Conservation (phyloP, 2,113 vertebrate species). For the Trinectes maculatus region DNA sequence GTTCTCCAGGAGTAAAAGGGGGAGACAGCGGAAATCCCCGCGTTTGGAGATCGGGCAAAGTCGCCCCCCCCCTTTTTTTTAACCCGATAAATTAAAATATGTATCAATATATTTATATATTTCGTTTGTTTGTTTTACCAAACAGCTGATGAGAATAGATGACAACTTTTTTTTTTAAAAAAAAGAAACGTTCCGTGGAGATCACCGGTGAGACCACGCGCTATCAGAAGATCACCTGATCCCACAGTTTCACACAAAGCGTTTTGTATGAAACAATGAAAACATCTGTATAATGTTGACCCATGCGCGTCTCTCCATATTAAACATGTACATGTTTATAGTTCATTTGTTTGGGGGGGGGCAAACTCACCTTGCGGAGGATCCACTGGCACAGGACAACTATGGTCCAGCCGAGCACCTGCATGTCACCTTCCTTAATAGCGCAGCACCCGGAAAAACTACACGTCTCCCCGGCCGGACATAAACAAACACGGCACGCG, state of each 20-base stretch:
- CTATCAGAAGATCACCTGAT: no score
- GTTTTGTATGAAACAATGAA: no score
- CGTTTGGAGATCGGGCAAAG: conserved; percentile 40
- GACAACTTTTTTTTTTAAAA: no score
- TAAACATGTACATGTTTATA: no score
- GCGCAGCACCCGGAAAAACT: conserved; percentile 74
- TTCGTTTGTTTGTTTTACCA: not conserved
- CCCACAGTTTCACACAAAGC: no score
- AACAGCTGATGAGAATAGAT: no score
- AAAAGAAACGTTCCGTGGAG: no score
- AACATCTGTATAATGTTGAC: no score
- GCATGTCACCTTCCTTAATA: conserved; percentile 81
- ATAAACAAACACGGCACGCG: conserved; percentile 70
- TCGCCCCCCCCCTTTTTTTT: not conserved
- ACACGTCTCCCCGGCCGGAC: conserved; percentile 77
- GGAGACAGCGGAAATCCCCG: conserved; percentile 49
- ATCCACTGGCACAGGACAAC: conserved; percentile 83
- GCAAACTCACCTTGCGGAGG: conserved; percentile 78
- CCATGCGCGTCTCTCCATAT: no score
- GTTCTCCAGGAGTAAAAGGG: conserved; percentile 34
- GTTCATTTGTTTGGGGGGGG: no score
- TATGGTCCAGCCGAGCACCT: conserved; percentile 82
- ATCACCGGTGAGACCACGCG: no score
- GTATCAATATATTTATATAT: not conserved
- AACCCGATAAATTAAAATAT: not conserved